These are phyloP conservation scores for Myotis findleyi DNA, from an alignment of 2,797 vertebrate species.

Conservation along the genomic window DNA sequence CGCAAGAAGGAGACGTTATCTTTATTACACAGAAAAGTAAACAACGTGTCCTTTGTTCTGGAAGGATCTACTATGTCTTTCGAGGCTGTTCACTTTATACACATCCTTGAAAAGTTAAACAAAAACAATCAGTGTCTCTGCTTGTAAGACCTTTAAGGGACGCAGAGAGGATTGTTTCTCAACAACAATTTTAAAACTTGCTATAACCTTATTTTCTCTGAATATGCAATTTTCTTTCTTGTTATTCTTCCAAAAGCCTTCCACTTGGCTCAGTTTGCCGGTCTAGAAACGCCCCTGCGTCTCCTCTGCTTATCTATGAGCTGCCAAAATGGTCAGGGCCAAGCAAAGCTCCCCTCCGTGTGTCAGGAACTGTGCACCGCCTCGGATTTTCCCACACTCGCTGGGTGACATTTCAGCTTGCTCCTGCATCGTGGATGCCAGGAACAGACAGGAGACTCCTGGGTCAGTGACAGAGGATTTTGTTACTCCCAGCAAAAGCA, in stretches of 20 bases:
- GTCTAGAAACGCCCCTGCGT: neutral
- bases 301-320: neutral
- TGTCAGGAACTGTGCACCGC: neutral
- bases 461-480: neutral
- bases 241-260: neutral
- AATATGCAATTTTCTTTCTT: neutral
- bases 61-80: neutral
- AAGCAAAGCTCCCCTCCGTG: neutral
- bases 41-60: neutral
- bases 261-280: neutral
- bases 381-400: neutral
- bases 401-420: neutral
- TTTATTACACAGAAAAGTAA: neutral
- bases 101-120: slow-evolving; percentile 14
- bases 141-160: neutral
- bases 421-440: neutral
- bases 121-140: neutral
- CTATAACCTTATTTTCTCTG: neutral
- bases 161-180: neutral
- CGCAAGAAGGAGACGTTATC: neutral
- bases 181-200: neutral
- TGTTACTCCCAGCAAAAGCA: neutral
- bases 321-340: neutral
- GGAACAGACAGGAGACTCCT: neutral
- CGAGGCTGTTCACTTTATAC: neutral